Conservation (phyloP, 2,113 vertebrate species). For the Montifringilla adamsi region DNA sequence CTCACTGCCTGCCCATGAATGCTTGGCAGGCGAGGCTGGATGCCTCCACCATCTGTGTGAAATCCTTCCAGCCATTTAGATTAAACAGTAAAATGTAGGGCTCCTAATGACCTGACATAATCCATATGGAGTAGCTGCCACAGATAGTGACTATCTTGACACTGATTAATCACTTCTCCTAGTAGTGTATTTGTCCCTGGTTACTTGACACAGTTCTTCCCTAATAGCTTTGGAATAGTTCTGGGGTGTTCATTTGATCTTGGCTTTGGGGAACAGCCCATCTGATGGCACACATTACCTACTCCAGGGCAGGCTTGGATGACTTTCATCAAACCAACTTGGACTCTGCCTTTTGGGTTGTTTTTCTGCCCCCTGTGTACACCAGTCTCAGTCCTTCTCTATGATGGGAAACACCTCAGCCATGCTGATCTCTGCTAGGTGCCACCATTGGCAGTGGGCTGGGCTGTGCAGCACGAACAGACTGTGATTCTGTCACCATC, state of each 20-base stretch:
- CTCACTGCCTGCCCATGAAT: background rate
- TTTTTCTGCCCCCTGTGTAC: background rate
- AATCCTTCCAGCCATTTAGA: conserved; percentile 25
- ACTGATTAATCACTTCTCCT: conserved; percentile 61
- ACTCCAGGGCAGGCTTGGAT: background rate
- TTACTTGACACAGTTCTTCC: conserved; percentile 61
- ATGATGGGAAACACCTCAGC: background rate
- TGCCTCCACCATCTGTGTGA: conserved; percentile 37
- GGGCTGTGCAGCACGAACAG: background rate
- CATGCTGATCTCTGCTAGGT: background rate
- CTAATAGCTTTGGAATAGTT: conserved; percentile 57
- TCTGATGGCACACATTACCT: background rate
- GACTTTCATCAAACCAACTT: background rate
- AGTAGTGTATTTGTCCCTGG: conserved; percentile 27
- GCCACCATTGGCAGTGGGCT: background rate
- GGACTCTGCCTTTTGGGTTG: background rate
- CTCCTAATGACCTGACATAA: conserved; percentile 39
- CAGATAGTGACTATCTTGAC: conserved; percentile 50
- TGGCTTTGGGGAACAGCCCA: conserved; percentile 38
- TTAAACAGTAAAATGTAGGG: conserved; percentile 30
- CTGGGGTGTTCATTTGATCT: conserved; percentile 6
- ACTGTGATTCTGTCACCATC: background rate
- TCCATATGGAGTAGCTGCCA: conserved; percentile 59
- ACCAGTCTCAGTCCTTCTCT: background rate
- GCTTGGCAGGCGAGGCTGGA: background rate